Evolutionary conservation across 2,113 vertebrate genomes (phyloP).

Genomic region (Menidia beryllina): DNA sequence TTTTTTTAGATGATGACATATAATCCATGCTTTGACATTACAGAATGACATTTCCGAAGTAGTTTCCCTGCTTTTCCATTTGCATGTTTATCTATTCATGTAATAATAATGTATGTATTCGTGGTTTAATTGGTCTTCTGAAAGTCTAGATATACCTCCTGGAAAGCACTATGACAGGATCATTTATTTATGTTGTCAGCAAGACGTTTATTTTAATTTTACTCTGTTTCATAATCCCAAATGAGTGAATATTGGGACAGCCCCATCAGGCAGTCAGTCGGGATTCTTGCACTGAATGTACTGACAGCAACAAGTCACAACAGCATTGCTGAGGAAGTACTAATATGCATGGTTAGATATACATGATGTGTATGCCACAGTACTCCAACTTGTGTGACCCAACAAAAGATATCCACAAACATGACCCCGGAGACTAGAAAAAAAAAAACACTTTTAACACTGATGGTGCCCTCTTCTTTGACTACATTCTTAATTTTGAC

Average conservation of each 20-base stretch:
- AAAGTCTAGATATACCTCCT: constrained; percentile 16
- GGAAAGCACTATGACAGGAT: constrained; percentile 35
- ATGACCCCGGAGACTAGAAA: constrained; percentile 27
- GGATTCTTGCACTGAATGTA: too few relatives aligned
- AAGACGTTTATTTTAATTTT: constrained; percentile 43
- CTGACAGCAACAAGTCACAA: not conserved
- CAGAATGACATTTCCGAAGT: constrained; percentile 78
- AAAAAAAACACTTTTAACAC: constrained; percentile 49
- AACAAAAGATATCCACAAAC: constrained; percentile 60
- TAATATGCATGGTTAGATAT: too few relatives aligned
- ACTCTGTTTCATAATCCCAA: constrained; percentile 32
- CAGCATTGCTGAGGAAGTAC: constrained; percentile 9
- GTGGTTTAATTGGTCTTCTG: constrained; percentile 8
- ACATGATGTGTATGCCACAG: not conserved
- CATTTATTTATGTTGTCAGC: constrained; percentile 46
- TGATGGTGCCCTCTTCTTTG: constrained; percentile 53
- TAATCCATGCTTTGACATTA: constrained; percentile 81
- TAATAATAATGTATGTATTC: constrained; percentile 25
- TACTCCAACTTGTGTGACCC: constrained; percentile 52
- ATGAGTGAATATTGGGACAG: constrained; percentile 9
- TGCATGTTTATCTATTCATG: constrained; percentile 47
- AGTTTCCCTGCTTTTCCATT: constrained; percentile 65
- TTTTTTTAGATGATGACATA: constrained; percentile 67
- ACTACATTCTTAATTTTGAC: constrained; percentile 60
- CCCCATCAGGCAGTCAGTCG: constrained; percentile 39